phyloP scores from a whole-genome alignment of 2,888 invertebrate genomes.

The Selenia dentaria region DNA sequence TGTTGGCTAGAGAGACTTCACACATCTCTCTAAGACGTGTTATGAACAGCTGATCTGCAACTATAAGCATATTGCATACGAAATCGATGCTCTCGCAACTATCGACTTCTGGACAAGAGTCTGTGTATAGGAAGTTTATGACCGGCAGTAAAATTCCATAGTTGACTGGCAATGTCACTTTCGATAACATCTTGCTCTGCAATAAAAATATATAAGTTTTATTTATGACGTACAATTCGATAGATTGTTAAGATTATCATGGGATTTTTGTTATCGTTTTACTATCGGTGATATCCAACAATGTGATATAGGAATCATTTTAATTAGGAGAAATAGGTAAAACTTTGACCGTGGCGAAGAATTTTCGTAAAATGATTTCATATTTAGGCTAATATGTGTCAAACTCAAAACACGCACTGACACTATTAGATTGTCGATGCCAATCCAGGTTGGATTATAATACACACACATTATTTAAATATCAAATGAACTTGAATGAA shows the following conservation, averaged over 20 bases:
- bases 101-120: conserved; percentile 84
- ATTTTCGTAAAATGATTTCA: too few species aligned
- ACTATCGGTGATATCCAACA: conserved; percentile 2
- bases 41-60: conserved; percentile 92
- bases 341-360: too few species aligned
- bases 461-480: too few species aligned
- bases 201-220: conserved; percentile 43
- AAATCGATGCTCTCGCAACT: conserved; percentile 88
- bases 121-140: conserved; percentile 91
- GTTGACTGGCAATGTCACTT: conserved; percentile 85
- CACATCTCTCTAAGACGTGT: conserved; percentile 89
- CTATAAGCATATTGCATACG: conserved; percentile 89
- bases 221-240: conserved; percentile 9
- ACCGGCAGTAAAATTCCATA: conserved; percentile 86
- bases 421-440: too few species aligned
- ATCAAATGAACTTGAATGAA: too few species aligned
- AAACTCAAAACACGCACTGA: too few species aligned
- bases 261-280: conserved; percentile 4
- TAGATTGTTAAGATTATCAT: conserved; percentile 8
- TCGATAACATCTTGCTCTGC: conserved; percentile 79
- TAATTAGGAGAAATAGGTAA: too few species aligned
- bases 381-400: too few species aligned
- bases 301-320: too few species aligned
- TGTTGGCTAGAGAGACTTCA: conserved; percentile 86
- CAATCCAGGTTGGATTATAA: too few species aligned